Evolutionary conservation across 2,888 invertebrate species (phyloP).

Genomic region (Caenorhabditis sinica): DNA sequence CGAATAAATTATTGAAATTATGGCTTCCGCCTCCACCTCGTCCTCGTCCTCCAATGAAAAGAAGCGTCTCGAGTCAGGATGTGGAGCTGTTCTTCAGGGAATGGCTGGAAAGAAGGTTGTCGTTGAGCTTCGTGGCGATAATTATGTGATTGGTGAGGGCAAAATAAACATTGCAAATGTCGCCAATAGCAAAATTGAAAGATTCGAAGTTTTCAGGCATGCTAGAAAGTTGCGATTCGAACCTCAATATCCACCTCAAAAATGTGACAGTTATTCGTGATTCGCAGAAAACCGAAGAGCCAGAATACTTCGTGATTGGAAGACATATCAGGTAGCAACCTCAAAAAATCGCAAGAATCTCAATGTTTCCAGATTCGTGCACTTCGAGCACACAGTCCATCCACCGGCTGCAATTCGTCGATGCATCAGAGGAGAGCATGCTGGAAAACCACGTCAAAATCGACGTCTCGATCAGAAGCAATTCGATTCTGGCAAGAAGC

Average conservation of each 20-base stretch:
- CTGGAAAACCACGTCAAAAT: slow-evolving; percentile 6
- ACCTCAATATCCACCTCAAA: slow-evolving; percentile 40
- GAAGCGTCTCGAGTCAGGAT: slow-evolving; percentile 37
- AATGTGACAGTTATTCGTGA: slow-evolving; percentile 47
- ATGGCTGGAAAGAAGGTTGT: slow-evolving; percentile 54
- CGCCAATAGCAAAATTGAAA: too few relatives aligned
- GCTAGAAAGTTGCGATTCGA: slow-evolving; percentile 43
- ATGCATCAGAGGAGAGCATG: slow-evolving; percentile 13
- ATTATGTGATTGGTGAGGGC: slow-evolving; percentile 57
- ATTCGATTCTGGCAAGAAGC: slow-evolving; percentile 44
- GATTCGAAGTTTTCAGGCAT: slow-evolving; percentile 20
- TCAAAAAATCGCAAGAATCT: too few relatives aligned
- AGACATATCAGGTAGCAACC: slow-evolving; percentile 40
- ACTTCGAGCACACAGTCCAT: slow-evolving; percentile 53
- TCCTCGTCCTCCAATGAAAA: background rate
- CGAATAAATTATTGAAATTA: slow-evolving; percentile 51
- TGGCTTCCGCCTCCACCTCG: too few relatives aligned
- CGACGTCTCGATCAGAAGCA: slow-evolving; percentile 50
- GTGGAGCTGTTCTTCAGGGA: slow-evolving; percentile 53
- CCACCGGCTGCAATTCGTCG: slow-evolving; percentile 36
- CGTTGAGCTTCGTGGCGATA: slow-evolving; percentile 50
- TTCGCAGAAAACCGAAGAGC: background rate
- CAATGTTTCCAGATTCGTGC: slow-evolving; percentile 54
- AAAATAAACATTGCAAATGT: background rate
- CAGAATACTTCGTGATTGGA: slow-evolving; percentile 38